Base-by-base conservation (phyloP, 2,888 invertebrate genomes). In the Brassicogethes aeneus region DNA sequence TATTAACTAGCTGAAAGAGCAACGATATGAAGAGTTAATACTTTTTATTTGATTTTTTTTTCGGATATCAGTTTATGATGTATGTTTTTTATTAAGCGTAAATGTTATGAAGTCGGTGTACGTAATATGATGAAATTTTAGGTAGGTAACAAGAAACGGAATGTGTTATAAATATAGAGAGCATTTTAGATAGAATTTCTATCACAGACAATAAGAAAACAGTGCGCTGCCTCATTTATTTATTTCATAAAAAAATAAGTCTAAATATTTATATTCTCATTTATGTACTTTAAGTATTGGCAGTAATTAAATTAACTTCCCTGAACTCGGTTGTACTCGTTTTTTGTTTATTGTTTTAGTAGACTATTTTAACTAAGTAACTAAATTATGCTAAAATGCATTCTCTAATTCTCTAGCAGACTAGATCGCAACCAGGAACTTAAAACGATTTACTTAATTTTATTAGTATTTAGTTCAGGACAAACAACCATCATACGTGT, bases 181-280 rank as follows among this genome's bases (percentile, higher is more conserved):
- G 57, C 58, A 50, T 52, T 49, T 48, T 49, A 49, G 50, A 56
- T 53, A 55, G 55, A 48, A 44, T 48, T 56, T 55, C 58, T 59
- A 62, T 62, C 62, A 61, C 61, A 62, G 62, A 57, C 52, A 50
- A 45, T 42, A 46, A 40, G n/a, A 47, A 47, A 54, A 42, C 43
- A 51, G 55, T 56, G 57, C 54, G 56, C 53, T 46, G 55, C 45
- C 44, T 43, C 43, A 33, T 3, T 17, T 16, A 3, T 8, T 23
- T 14, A 17, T 15, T 40, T 36, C 10, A 15, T 16, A 15, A 31
- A 14, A 15, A 33, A 16, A 2, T 34, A 16, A 23, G 8, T 23
- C 16, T 31, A 14, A 8, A 37, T 34, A 41, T 17, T 40, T n/a
- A n/a, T n/a, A n/a, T n/a, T n/a, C n/a, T n/a, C n/a, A n/a, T n/a